Evolutionary conservation across 2,888 invertebrate genomes (phyloP).

Genomic region (Phalera bucephala): DNA sequence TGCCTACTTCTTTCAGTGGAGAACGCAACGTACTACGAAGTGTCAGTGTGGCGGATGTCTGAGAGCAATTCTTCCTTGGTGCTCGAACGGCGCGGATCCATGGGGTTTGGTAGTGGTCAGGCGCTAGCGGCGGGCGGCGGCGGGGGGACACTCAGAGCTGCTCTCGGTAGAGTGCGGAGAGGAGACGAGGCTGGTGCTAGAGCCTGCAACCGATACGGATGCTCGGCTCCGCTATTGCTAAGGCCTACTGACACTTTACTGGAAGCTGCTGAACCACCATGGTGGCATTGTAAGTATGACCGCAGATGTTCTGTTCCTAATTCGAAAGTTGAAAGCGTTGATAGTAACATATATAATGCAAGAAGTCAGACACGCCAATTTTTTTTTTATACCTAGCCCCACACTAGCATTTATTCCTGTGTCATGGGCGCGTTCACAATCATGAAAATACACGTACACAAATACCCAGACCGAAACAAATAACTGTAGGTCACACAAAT

Average conservation of each 20-base stretch:
- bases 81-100: constrained; percentile 60
- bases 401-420: no score
- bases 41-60: constrained; percentile 73
- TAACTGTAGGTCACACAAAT: no score
- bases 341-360: no score
- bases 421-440: no score
- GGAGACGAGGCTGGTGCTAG: constrained; percentile 73
- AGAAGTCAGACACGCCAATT: no score
- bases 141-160: constrained; percentile 56
- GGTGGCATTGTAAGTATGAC: constrained; percentile 67
- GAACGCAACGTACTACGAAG: constrained; percentile 75
- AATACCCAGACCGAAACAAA: no score
- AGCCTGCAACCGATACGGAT: constrained; percentile 73
- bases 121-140: constrained; percentile 54
- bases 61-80: constrained; percentile 65
- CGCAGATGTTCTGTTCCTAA: no score
- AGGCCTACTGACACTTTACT: constrained; percentile 65
- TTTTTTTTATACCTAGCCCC: no score
- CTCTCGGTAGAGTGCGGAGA: constrained; percentile 48
- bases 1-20: no score
- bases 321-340: no score
- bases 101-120: constrained; percentile 64
- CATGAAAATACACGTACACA: no score
- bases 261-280: constrained; percentile 60
- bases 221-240: constrained; percentile 60